Percentiles rank a stretch among this genome's conserved stretches.
phyloP scores from a whole-genome alignment of 2,888 invertebrate species.

The Steinernema scapterisci region DNA sequence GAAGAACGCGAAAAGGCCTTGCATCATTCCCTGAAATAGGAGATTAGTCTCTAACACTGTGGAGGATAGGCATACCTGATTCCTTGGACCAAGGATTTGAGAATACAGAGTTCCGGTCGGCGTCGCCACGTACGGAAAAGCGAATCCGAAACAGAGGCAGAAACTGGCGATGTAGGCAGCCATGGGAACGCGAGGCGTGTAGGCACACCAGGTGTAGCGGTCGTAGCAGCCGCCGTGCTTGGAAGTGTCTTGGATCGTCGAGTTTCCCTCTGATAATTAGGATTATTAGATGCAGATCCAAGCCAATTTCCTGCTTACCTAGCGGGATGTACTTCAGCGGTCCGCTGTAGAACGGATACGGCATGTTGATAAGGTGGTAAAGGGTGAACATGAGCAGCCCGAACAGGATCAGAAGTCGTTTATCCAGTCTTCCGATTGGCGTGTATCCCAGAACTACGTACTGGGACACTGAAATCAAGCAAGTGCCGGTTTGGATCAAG shows the following conservation, averaged over 20 bases:
- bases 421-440: constrained; percentile 47
- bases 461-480: constrained; percentile 46
- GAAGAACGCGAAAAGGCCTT: constrained; percentile 49
- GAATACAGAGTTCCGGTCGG: constrained; percentile 48
- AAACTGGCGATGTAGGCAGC: constrained; percentile 45
- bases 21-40: constrained; percentile 55
- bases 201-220: constrained; percentile 42
- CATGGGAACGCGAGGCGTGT: constrained; percentile 43
- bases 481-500: constrained; percentile 45
- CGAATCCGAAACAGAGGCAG: constrained; percentile 46
- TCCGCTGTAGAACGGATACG: constrained; percentile 49
- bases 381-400: constrained; percentile 46
- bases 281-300: no score
- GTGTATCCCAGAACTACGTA: constrained; percentile 47
- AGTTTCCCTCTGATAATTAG: constrained; percentile 8
- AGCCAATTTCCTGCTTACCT: constrained; percentile 44
- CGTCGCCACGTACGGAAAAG: constrained; percentile 49
- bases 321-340: constrained; percentile 46
- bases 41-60: no score
- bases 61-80: no score
- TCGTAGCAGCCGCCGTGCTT: constrained; percentile 40
- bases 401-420: constrained; percentile 45
- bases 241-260: constrained; percentile 44
- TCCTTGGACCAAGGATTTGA: constrained; percentile 49
- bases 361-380: constrained; percentile 47